These are phyloP conservation scores for Onychomys leucogaster DNA, from an alignment of 2,797 vertebrate species.

Conservation along the genomic window DNA sequence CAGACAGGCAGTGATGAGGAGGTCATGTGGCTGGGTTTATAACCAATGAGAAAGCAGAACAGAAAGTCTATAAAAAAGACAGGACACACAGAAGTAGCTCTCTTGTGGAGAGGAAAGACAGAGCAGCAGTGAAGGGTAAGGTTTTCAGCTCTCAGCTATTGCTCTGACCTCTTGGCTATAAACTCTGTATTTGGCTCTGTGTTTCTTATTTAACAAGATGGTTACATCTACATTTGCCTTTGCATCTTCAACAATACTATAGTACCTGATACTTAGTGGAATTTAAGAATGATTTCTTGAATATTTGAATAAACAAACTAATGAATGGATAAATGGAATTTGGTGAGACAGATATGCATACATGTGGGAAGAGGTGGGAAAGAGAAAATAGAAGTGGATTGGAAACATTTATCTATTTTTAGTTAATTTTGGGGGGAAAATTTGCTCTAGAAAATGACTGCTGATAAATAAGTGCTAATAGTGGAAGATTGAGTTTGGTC, in stretches of 20 bases:
- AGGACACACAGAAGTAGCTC: too few relatives aligned
- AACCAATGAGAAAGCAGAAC: too few relatives aligned
- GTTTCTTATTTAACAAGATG: too few relatives aligned
- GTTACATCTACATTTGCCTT: neutral
- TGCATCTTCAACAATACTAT: neutral
- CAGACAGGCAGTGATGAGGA: too few relatives aligned
- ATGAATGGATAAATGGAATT: neutral
- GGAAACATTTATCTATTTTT: conserved; percentile 7
- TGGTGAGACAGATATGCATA: neutral
- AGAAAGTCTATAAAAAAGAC: too few relatives aligned
- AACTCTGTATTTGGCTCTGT: too few relatives aligned
- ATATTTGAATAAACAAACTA: neutral
- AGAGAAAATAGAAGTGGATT: neutral
- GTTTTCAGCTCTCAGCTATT: too few relatives aligned
- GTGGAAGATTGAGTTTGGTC: neutral
- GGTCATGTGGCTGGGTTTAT: too few relatives aligned
- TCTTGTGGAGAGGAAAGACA: too few relatives aligned
- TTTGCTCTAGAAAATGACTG: neutral
- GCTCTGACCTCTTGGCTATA: too few relatives aligned
- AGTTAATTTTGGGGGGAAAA: neutral
- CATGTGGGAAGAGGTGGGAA: neutral
- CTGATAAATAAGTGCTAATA: neutral
- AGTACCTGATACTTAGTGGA: neutral
- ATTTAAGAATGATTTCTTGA: neutral
- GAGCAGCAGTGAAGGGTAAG: too few relatives aligned